Evolutionary conservation across 2,888 invertebrate species (phyloP).

Genomic region (Trichacis sp.): DNA sequence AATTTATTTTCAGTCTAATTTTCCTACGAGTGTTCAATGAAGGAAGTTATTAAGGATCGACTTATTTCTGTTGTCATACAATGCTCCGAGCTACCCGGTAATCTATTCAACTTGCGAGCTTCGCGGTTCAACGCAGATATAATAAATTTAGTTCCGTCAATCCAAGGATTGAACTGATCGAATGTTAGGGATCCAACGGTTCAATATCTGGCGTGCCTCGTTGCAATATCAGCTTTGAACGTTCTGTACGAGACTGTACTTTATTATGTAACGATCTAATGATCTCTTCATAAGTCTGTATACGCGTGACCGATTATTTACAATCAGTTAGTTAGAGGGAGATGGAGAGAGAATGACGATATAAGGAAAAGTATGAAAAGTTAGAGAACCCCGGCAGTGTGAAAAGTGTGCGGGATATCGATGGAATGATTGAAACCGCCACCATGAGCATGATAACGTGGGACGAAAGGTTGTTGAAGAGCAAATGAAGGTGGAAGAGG

Average conservation of each 20-base stretch:
- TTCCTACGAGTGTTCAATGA: not conserved
- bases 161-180: constrained; percentile 17
- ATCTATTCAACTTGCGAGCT: too few relatives aligned
- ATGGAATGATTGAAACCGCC: constrained; percentile 7
- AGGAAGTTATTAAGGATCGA: not conserved
- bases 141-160: constrained; percentile 9
- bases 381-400: constrained; percentile 34
- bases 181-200: constrained; percentile 72
- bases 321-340: constrained; percentile 38
- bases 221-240: constrained; percentile 88
- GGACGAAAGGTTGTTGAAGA: constrained; percentile 33
- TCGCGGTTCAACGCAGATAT: not conserved
- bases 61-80: too few relatives aligned
- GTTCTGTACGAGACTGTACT: constrained; percentile 88
- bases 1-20: too few relatives aligned
- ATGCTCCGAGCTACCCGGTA: too few relatives aligned
- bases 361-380: constrained; percentile 34
- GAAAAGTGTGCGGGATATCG: constrained; percentile 23
- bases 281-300: constrained; percentile 85
- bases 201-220: constrained; percentile 88
- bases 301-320: constrained; percentile 52
- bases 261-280: constrained; percentile 89
- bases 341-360: constrained; percentile 44
- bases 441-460: constrained; percentile 23
- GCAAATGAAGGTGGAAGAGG: too few relatives aligned